Evolutionary conservation across 2,113 vertebrate genomes (phyloP).

Genomic region (Glaucomys volans): DNA sequence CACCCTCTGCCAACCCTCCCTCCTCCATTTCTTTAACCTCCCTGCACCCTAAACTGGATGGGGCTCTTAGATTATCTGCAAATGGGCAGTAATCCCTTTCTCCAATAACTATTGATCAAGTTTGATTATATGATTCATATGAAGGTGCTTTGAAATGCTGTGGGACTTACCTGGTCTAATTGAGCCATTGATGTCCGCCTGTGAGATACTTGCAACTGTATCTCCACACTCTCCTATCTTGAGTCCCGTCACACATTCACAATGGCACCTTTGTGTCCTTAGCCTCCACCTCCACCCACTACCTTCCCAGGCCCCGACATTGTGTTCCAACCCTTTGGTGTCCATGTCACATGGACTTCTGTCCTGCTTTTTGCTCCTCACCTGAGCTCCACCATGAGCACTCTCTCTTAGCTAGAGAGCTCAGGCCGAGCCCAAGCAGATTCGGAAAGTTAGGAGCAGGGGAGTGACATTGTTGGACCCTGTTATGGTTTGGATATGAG

Average conservation of each 20-base stretch:
- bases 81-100: background rate
- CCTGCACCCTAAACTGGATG: background rate
- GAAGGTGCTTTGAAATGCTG: background rate
- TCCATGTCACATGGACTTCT: background rate
- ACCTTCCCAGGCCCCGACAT: background rate
- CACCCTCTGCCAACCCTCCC: background rate
- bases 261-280: background rate
- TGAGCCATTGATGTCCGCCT: background rate
- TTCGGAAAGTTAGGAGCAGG: background rate
- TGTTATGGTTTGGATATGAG: too few relatives aligned
- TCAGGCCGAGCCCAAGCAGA: background rate
- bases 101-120: background rate
- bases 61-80: background rate
- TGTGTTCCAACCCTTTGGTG: background rate
- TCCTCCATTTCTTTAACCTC: background rate
- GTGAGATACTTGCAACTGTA: background rate
- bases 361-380: background rate
- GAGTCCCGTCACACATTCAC: background rate
- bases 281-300: background rate
- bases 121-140: background rate
- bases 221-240: background rate
- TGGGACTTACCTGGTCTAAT: background rate
- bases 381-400: background rate
- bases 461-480: background rate
- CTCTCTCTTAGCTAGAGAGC: background rate